Evolutionary conservation across 2,888 invertebrate species (phyloP).

Genomic region (Macrophya annulata): DNA sequence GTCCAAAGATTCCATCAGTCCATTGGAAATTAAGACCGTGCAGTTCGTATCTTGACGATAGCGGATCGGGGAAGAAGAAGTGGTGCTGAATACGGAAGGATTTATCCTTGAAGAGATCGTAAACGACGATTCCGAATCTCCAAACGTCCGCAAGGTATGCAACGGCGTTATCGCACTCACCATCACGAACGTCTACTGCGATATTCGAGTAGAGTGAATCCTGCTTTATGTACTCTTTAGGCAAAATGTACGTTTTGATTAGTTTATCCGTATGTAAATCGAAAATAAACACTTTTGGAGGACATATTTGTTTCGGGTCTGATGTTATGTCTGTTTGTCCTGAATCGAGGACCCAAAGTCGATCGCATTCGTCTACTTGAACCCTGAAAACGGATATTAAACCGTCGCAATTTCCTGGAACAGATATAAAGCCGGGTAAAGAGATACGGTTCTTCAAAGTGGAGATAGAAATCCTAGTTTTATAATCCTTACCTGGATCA

Average conservation of each 20-base stretch:
- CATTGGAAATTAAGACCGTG: slow-evolving; percentile 90
- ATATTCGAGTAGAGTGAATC: slow-evolving; percentile 87
- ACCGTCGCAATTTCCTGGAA: slow-evolving; percentile 83
- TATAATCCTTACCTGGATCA: slow-evolving; percentile 79
- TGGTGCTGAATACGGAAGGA: slow-evolving; percentile 88
- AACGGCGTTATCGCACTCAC: slow-evolving; percentile 84
- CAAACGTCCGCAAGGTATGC: slow-evolving; percentile 88
- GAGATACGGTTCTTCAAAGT: not conserved
- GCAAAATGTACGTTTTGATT: slow-evolving; percentile 85
- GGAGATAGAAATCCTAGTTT: not conserved
- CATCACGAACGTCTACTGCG: slow-evolving; percentile 83
- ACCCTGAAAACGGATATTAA: slow-evolving; percentile 90
- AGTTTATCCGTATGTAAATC: slow-evolving; percentile 85
- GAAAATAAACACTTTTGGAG: slow-evolving; percentile 88
- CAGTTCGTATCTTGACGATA: slow-evolving; percentile 87
- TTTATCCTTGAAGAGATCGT: slow-evolving; percentile 82
- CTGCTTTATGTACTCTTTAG: slow-evolving; percentile 84
- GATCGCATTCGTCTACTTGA: slow-evolving; percentile 87
- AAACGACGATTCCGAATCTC: slow-evolving; percentile 85
- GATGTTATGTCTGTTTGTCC: slow-evolving; percentile 87
- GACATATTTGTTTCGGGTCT: slow-evolving; percentile 86
- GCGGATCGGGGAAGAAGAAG: slow-evolving; percentile 87
- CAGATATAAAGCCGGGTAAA: not conserved
- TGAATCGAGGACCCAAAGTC: slow-evolving; percentile 91
- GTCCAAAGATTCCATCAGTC: slow-evolving; percentile 91